phyloP scores from a whole-genome alignment of 2,113 vertebrate species.

The Lepus americanus region DNA sequence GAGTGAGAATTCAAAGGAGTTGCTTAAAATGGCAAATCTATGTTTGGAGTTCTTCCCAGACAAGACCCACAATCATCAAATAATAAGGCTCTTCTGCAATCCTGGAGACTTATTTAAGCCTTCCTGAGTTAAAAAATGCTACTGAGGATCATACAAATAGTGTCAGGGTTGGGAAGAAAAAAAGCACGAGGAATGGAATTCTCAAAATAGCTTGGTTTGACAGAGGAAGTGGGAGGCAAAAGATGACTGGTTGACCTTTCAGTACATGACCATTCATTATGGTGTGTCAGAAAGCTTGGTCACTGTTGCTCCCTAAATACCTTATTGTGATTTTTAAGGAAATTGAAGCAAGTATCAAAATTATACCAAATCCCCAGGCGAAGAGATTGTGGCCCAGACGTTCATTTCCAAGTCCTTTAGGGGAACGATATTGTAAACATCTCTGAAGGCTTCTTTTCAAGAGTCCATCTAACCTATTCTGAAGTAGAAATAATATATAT shows the following conservation, averaged over 20 bases:
- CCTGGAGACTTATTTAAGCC: constrained; percentile 81
- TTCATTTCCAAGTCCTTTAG: constrained; percentile 27
- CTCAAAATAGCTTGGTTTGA: constrained; percentile 77
- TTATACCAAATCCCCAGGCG: not conserved
- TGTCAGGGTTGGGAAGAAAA: constrained; percentile 70
- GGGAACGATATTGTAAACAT: not conserved
- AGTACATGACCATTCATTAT: constrained; percentile 53
- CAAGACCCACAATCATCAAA: constrained; percentile 74
- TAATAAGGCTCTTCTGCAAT: constrained; percentile 76
- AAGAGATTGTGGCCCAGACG: constrained; percentile 23
- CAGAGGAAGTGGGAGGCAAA: constrained; percentile 63
- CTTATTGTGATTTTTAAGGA: constrained; percentile 70
- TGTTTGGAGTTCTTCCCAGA: constrained; percentile 83
- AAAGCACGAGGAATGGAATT: constrained; percentile 67
- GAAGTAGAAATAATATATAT: not conserved
- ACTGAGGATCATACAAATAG: constrained; percentile 73
- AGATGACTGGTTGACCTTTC: constrained; percentile 60
- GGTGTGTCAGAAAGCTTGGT: constrained; percentile 67
- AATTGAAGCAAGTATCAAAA: constrained; percentile 68
- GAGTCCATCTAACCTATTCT: not conserved
- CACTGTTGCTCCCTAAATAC: constrained; percentile 68
- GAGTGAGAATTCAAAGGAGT: constrained; percentile 78
- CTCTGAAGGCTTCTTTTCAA: not conserved
- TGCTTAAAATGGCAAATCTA: constrained; percentile 81
- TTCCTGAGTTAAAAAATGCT: constrained; percentile 74